Percentiles rank a stretch among this genome's conserved stretches.
Conservation (phyloP, 1,140 invertebrate genomes). For the Scaptomyza hsui region DNA sequence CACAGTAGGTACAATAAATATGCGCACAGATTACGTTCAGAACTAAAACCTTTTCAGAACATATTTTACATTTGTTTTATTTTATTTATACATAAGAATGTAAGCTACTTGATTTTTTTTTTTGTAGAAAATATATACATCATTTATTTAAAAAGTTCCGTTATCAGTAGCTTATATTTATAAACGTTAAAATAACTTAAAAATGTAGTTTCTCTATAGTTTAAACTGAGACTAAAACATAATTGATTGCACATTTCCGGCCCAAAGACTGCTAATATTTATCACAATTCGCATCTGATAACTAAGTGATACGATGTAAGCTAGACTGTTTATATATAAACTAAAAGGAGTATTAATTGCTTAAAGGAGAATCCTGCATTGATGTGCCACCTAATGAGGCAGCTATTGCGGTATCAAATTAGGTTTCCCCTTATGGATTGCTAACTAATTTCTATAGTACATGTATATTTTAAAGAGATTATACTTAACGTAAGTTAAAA, state of each 20-base stretch:
- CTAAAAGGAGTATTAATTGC: conserved; percentile 21
- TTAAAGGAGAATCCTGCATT: not conserved
- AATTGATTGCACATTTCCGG: conserved; percentile 83
- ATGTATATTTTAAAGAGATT: not conserved
- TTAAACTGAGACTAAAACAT: conserved; percentile 56
- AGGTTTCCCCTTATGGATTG: not conserved
- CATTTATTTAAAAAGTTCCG: conserved; percentile 3
- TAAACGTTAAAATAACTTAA: not conserved
- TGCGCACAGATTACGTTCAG: too few relatives aligned
- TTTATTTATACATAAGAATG: not conserved
- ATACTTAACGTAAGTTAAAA: conserved; percentile 15
- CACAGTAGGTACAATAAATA: not conserved
- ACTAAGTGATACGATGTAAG: conserved; percentile 49
- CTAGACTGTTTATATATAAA: conserved; percentile 20
- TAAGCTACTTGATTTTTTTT: not conserved
- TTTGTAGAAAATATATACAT: conserved; percentile 9
- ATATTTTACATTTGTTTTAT: not conserved
- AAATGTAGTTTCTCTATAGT: not conserved
- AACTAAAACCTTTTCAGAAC: too few relatives aligned
- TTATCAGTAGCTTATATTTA: conserved; percentile 5
- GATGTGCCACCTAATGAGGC: conserved; percentile 10
- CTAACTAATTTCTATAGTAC: not conserved
- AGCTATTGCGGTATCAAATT: conserved; percentile 29
- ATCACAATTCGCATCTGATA: conserved; percentile 82
- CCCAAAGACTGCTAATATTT: conserved; percentile 83